These are phyloP conservation scores for Chionis minor DNA, from an alignment of 2,113 vertebrate genomes.

Conservation along the genomic window DNA sequence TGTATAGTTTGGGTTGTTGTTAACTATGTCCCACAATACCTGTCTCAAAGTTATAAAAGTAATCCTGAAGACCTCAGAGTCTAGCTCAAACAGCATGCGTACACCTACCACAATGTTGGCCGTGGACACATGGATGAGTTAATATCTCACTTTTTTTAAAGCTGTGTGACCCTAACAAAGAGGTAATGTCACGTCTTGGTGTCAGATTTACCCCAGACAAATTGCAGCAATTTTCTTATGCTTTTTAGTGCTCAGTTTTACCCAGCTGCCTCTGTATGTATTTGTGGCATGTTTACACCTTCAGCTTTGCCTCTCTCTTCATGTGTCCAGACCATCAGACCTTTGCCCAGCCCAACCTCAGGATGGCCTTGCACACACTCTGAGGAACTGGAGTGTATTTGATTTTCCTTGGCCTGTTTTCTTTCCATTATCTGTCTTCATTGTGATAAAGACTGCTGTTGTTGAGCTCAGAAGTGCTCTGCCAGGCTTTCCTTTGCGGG, in stretches of 20 bases:
- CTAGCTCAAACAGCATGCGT: neutral
- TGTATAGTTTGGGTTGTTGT: neutral
- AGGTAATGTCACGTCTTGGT: neutral
- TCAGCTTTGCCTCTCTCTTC: neutral
- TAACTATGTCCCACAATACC: neutral
- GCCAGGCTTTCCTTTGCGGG: neutral
- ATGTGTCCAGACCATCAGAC: neutral
- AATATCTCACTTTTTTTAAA: neutral
- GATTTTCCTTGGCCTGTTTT: conserved; percentile 37
- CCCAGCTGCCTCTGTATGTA: neutral
- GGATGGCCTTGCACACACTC: neutral
- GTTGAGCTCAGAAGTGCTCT: neutral
- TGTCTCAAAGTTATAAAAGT: neutral
- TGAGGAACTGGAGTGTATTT: neutral
- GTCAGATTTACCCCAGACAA: neutral
- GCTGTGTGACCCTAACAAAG: neutral
- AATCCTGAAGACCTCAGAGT: neutral
- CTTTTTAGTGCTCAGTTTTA: neutral
- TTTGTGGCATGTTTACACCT: neutral
- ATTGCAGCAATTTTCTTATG: neutral
- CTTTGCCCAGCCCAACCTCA: neutral
- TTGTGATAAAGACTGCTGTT: neutral
- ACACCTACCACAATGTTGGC: neutral
- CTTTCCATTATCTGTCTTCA: neutral
- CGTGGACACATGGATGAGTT: neutral